Base-by-base conservation (phyloP, 2,113 vertebrate genomes). In the Mus pahari region DNA sequence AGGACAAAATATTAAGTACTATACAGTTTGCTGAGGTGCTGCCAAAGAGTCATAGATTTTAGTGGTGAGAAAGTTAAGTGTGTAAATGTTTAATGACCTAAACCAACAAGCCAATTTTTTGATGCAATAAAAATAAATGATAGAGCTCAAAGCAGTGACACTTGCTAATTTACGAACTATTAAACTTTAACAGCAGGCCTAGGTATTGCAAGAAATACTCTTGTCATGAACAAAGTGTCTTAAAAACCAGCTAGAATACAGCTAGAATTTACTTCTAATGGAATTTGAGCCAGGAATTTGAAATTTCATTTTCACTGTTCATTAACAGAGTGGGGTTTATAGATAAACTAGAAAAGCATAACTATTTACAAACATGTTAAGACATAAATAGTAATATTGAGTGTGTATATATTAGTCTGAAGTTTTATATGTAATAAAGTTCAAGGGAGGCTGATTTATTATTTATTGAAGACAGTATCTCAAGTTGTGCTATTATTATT, bases 51-150 rank as follows among this genome's bases (percentile, higher is more conserved):
- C 93, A 92, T 84, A 64, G 45, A 91, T 93, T 95, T 96, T 94
- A 97, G 62, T 84, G 58, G 68, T 87, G 45, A 91, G 86, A 91
- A 94, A 90, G 64, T 96, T 96, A 97, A 96, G 58, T 95, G 8
- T 53, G 82, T 97, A 97, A 90, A 97, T 92, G 64, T 97, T 94
- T 96, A 95, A 97, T 96, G 92, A 96, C 83, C 90, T 95, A 95
- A 95, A 86, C 31, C 77, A 96, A 97, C 86, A 98, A 96, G 94
- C 75, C 90, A 97, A 93, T 45, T 71, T 93, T 95, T 97, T 89
- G 50, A 83, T 82, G 78, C 64, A 87, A 88, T 96, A 90, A 97
- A 94, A 95, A 87, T 94, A 94, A 96, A 93, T 94, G 74, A 93
- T 92, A 90, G 66, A 70, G 60, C 82, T 92, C 55, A 93, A 95